These are phyloP conservation scores for Oplegnathus fasciatus DNA, from an alignment of 2,113 vertebrate species.

Conservation along the genomic window DNA sequence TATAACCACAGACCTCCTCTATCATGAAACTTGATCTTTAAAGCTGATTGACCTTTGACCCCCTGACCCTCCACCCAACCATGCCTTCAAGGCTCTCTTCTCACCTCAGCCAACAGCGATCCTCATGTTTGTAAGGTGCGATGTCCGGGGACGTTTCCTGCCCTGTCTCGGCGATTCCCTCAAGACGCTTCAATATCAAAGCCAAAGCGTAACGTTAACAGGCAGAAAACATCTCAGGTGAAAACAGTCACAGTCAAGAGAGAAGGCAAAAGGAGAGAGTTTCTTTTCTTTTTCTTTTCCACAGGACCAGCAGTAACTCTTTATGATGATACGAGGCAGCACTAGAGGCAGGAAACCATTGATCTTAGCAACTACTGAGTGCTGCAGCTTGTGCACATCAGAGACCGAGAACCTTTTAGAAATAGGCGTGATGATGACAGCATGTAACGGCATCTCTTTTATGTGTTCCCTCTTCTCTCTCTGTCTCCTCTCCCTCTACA, in stretches of 20 bases:
- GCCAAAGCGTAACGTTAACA: constrained; percentile 32
- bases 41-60: constrained; percentile 59
- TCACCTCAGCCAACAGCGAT: constrained; percentile 83
- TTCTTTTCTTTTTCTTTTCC: not conserved
- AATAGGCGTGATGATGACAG: constrained; percentile 65
- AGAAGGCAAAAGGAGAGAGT: constrained; percentile 10
- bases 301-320: constrained; percentile 24
- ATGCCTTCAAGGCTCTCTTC: constrained; percentile 26
- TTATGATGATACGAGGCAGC: constrained; percentile 40
- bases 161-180: constrained; percentile 83
- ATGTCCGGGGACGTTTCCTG: constrained; percentile 80
- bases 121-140: constrained; percentile 84
- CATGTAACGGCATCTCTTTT: constrained; percentile 40
- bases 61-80: not conserved
- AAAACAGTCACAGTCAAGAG: constrained; percentile 22
- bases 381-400: constrained; percentile 57
- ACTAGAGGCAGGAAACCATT: constrained; percentile 57
- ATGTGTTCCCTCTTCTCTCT: constrained; percentile 33
- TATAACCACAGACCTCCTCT: constrained; percentile 16
- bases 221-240: constrained; percentile 18
- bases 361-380: constrained; percentile 62
- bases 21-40: constrained; percentile 40
- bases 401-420: constrained; percentile 61
- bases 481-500: constrained; percentile 12
- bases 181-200: constrained; percentile 76